Evolutionary conservation across 2,113 vertebrate genomes (phyloP).

Genomic region (Suricata suricatta): DNA sequence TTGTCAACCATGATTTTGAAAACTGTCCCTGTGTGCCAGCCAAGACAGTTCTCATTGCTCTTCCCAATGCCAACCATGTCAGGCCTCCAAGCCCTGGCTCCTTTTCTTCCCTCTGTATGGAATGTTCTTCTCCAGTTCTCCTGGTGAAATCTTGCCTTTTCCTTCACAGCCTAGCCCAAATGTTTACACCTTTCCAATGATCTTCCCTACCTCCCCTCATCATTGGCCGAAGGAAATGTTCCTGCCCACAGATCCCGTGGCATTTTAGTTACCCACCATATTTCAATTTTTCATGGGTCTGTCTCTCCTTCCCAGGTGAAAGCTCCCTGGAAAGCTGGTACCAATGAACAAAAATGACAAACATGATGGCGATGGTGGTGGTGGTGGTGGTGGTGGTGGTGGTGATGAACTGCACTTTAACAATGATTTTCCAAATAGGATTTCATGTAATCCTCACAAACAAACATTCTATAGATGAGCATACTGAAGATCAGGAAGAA

Average conservation of each 20-base stretch:
- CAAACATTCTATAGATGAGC: not conserved
- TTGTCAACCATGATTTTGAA: not conserved
- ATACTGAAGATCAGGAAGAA: not conserved
- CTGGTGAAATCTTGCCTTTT: not conserved
- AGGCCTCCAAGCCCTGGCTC: not conserved
- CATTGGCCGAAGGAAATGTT: not conserved
- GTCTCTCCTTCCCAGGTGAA: not conserved
- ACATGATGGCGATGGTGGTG: accelerated
- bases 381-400: not conserved
- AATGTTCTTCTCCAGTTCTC: not conserved
- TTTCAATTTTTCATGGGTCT: not conserved
- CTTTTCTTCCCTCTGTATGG: not conserved
- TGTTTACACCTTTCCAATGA: not conserved
- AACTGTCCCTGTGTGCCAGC: not conserved
- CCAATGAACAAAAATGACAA: not conserved
- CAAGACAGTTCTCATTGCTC: not conserved
- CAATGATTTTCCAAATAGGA: not conserved
- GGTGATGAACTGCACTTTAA: not conserved
- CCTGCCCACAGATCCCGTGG: not conserved
- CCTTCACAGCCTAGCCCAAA: not conserved
- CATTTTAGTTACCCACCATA: not conserved
- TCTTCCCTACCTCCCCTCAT: not conserved
- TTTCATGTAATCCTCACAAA: not conserved
- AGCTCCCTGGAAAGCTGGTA: not conserved
- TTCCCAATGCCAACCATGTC: not conserved